Percentiles rank a stretch among this genome's conserved stretches.
Evolutionary conservation across 2,113 vertebrate species (phyloP).

Genomic region (Circaetus cinerascens): DNA sequence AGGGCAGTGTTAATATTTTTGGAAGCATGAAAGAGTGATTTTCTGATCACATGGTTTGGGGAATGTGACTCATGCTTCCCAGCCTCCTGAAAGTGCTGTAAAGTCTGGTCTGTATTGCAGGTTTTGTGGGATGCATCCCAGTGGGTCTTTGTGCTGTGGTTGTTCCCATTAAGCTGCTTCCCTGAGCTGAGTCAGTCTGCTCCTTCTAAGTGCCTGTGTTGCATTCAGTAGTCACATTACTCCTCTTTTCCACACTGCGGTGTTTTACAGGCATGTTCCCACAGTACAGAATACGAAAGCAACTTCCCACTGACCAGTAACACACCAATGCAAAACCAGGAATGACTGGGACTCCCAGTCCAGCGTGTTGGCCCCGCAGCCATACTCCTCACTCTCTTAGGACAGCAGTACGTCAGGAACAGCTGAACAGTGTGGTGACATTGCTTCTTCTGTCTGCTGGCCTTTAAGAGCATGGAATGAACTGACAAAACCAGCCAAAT

Average conservation of each 20-base stretch:
- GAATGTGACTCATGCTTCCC: neutral
- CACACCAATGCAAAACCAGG: neutral
- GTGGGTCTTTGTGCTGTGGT: too few relatives aligned
- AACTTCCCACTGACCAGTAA: neutral
- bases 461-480: neutral
- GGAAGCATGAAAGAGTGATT: neutral
- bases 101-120: neutral
- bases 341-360: neutral
- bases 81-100: neutral
- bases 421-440: neutral
- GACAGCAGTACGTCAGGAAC: too few relatives aligned
- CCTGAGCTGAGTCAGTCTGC: neutral
- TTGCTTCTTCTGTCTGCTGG: neutral
- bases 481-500: neutral
- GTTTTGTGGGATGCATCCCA: neutral
- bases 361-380: neutral
- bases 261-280: neutral
- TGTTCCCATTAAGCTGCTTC: neutral
- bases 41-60: neutral
- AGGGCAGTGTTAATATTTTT: neutral
- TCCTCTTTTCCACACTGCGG: neutral
- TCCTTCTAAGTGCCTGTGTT: neutral
- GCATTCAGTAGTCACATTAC: too few relatives aligned
- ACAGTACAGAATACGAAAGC: neutral
- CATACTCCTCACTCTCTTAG: accelerated